phyloP scores from a whole-genome alignment of 2,113 vertebrate species.

The Clupea harengus region DNA sequence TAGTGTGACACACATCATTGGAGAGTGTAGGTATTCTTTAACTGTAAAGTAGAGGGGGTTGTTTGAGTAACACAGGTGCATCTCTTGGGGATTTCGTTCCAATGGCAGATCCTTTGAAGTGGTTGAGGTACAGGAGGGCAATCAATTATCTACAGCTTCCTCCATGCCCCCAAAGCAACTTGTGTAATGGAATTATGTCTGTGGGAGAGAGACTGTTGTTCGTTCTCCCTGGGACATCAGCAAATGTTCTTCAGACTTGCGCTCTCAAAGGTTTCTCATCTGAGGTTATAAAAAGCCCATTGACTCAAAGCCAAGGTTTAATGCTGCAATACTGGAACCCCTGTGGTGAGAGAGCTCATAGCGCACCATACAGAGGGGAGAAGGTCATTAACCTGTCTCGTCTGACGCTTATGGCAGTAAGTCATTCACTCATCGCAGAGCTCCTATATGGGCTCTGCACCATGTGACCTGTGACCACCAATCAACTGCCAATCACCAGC shows the following conservation, averaged over 20 bases:
- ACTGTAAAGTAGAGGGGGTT: not conserved
- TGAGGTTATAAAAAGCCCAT: constrained; percentile 4
- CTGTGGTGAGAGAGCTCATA: not conserved
- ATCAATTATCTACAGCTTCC: not conserved
- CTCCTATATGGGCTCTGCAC: not conserved
- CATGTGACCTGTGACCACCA: not conserved
- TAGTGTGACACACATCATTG: not conserved
- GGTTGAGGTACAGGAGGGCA: not conserved
- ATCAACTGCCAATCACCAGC: not conserved
- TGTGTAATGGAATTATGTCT: not conserved
- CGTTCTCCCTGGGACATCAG: not conserved
- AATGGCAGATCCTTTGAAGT: not conserved
- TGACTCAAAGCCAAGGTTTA: not conserved
- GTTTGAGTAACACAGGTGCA: not conserved
- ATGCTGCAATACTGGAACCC: not conserved
- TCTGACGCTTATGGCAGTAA: not conserved
- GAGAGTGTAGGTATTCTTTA: not conserved
- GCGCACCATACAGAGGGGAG: not conserved
- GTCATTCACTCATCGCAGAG: not conserved
- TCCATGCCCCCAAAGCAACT: not conserved
- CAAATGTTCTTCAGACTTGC: not conserved
- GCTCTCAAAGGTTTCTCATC: not conserved
- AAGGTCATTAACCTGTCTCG: constrained; percentile 7
- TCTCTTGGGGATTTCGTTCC: not conserved
- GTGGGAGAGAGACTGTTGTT: not conserved